These are phyloP conservation scores for Antheraea pernyi DNA, from an alignment of 1,140 invertebrate genomes.

Conservation along the genomic window DNA sequence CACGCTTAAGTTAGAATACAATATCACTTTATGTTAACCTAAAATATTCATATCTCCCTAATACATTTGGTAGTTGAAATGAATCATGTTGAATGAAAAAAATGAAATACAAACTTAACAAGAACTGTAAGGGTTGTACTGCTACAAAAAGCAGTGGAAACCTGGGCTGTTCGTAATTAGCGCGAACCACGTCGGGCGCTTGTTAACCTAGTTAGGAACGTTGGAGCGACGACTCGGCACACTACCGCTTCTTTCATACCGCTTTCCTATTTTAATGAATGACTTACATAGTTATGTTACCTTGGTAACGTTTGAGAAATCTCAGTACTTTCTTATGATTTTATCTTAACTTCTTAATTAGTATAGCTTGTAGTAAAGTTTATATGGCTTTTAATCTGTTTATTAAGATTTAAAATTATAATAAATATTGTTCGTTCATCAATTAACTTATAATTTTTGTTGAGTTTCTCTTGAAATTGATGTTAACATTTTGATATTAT, in stretches of 20 bases:
- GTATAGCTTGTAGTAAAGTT: too few relatives aligned
- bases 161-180: constrained; percentile 30
- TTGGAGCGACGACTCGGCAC: constrained; percentile 13
- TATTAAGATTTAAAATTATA: too few relatives aligned
- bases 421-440: too few relatives aligned
- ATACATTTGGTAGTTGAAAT: too few relatives aligned
- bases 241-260: constrained; percentile 29
- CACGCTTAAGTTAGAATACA: too few relatives aligned
- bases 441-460: too few relatives aligned
- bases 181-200: constrained; percentile 25
- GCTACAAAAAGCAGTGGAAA: constrained; percentile 26
- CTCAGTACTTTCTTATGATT: neutral
- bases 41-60: too few relatives aligned
- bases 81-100: constrained; percentile 2
- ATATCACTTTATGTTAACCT: too few relatives aligned
- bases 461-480: too few relatives aligned
- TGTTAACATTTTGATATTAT: too few relatives aligned
- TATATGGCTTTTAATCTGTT: too few relatives aligned
- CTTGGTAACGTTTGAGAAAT: neutral
- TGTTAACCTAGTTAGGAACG: constrained; percentile 39
- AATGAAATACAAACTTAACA: constrained; percentile 17
- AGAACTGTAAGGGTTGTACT: constrained; percentile 18
- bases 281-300: constrained; percentile 8
- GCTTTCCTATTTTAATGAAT: constrained; percentile 32
- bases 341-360: neutral